phyloP scores from a whole-genome alignment of 1,140 invertebrate genomes.

The Ericerus pela region DNA sequence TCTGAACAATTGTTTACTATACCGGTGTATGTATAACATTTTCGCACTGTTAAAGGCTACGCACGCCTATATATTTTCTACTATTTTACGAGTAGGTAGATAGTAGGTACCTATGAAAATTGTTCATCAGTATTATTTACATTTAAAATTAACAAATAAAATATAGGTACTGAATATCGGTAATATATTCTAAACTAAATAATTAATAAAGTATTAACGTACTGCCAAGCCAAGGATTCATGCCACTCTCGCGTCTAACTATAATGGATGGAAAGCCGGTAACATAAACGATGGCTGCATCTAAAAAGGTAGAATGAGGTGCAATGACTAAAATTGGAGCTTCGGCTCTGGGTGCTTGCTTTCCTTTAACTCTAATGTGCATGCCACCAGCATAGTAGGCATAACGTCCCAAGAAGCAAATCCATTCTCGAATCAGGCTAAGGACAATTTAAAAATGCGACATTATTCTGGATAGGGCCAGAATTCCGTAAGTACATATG shows the following conservation, averaged over 20 bases:
- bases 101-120: too few relatives aligned
- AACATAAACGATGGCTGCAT: slow-evolving; percentile 65
- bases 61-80: too few relatives aligned
- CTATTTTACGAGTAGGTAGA: too few relatives aligned
- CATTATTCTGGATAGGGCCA: too few relatives aligned
- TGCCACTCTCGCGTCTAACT: slow-evolving; percentile 55
- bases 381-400: slow-evolving; percentile 60
- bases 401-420: slow-evolving; percentile 52
- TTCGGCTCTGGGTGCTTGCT: slow-evolving; percentile 50
- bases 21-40: too few relatives aligned
- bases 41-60: too few relatives aligned
- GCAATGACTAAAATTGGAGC: slow-evolving; percentile 72
- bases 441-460: too few relatives aligned
- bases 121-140: background rate
- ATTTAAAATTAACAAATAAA: background rate
- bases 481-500: too few relatives aligned
- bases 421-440: slow-evolving; percentile 43
- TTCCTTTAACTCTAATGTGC: slow-evolving; percentile 60
- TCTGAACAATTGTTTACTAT: too few relatives aligned
- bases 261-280: slow-evolving; percentile 64
- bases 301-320: slow-evolving; percentile 73
- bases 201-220: slow-evolving; percentile 31
- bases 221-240: slow-evolving; percentile 72
- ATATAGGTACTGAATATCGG: background rate
- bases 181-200: background rate